Base-by-base conservation (phyloP, 2,888 invertebrate genomes). In the Drosophila sordidula region DNA sequence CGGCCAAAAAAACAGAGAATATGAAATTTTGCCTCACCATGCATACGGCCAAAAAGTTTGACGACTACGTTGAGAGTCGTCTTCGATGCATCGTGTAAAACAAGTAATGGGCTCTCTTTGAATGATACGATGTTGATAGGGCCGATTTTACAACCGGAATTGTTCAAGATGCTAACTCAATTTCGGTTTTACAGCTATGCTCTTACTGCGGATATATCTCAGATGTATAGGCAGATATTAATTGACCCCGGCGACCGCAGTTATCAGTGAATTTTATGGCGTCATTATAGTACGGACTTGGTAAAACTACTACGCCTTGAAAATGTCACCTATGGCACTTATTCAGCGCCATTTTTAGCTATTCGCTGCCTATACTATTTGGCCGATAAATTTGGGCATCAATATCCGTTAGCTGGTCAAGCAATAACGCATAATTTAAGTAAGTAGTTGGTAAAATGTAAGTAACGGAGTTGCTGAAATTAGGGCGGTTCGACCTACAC, bases 181-280 rank as follows among this genome's bases (percentile, higher is more conserved):
- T n/a, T n/a, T n/a, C n/a, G n/a, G n/a, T n/a, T n/a, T n/a, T n/a
- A n/a, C n/a, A n/a, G n/a, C n/a, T n/a, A n/a, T n/a, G n/a, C n/a
- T n/a, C n/a, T n/a, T n/a, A n/a, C n/a, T n/a, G n/a, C n/a, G n/a
- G n/a, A n/a, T n/a, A 50, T 44, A 11, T 44, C 44, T 12, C 11
- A 44, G 12, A 44, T 26, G 44, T 44, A 44, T 22, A 44, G 25
- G n/a, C 25, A 44, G 6, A 44, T 41, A 18, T 41, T 44, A 44
- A 6, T 44, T 25, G 44, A 44, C 3, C 25, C 41, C 12, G n/a
- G 41, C 41, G 41, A 41, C 18, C n/a, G 41, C n/a, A 18, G 18
- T 18, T 41, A 41, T 41, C 4, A n/a, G 41, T 44, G 44, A 12
- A 44, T 26, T 25, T 44, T 44, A 44, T 44, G 44, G 44, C 44